These are phyloP conservation scores for Drosophila willistoni DNA, from an alignment of 1,140 invertebrate species.

Conservation along the genomic window DNA sequence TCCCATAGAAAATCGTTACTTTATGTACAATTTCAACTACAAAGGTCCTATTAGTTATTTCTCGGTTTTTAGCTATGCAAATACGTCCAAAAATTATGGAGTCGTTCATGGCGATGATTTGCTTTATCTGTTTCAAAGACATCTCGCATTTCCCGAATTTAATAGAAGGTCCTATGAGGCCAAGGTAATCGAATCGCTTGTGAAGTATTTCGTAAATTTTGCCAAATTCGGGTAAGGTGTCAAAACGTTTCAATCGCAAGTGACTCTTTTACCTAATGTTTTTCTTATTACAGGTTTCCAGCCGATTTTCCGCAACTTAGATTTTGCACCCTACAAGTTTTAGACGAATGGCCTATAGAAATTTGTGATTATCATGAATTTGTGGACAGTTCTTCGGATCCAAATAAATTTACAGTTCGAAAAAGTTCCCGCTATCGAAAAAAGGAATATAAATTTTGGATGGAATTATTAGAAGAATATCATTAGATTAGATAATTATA, in stretches of 20 bases:
- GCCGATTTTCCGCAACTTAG: slow-evolving; percentile 29
- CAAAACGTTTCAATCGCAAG: background rate
- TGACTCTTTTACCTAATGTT: background rate
- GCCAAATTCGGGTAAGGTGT: slow-evolving; percentile 61
- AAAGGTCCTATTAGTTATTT: slow-evolving; percentile 60
- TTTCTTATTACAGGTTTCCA: slow-evolving; percentile 36
- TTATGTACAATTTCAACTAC: slow-evolving; percentile 72
- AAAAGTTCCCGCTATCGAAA: slow-evolving; percentile 42
- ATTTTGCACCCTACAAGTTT: slow-evolving; percentile 38
- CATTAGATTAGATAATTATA: too few relatives aligned
- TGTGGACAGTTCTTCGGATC: slow-evolving; percentile 30
- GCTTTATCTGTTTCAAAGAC: slow-evolving; percentile 73
- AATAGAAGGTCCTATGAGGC: slow-evolving; percentile 55
- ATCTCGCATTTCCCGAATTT: slow-evolving; percentile 69
- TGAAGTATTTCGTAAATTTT: slow-evolving; percentile 68
- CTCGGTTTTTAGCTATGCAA: slow-evolving; percentile 51
- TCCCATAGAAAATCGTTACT: slow-evolving; percentile 17
- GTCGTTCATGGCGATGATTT: slow-evolving; percentile 80
- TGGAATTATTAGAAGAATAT: too few relatives aligned
- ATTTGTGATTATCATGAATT: slow-evolving; percentile 78
- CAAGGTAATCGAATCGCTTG: slow-evolving; percentile 44
- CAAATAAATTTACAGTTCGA: slow-evolving; percentile 23
- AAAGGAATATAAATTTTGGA: background rate
- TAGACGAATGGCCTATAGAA: slow-evolving; percentile 44
- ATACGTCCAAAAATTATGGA: slow-evolving; percentile 54